A percentile compares a stretch with the other conserved stretches of the same genome.
phyloP scores from a whole-genome alignment of 2,888 invertebrate species.

The Dusona sp. region DNA sequence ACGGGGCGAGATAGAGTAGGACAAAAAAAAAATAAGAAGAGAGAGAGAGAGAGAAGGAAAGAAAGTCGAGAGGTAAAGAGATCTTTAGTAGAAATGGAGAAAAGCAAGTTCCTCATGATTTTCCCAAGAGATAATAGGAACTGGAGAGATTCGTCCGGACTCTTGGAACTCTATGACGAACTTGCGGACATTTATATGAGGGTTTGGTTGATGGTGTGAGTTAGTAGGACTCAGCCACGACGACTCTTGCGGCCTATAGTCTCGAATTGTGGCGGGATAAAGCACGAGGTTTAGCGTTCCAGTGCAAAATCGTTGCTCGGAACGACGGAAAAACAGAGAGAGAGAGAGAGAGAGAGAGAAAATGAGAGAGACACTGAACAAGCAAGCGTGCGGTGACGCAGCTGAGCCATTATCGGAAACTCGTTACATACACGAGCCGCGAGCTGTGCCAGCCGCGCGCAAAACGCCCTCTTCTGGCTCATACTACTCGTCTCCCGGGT shows the following conservation, averaged over 20 bases:
- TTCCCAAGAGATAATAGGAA: conserved; percentile 20
- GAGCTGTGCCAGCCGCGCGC: conserved; percentile 77
- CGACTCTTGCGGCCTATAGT: conserved; percentile 66
- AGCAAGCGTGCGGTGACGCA: conserved; percentile 76
- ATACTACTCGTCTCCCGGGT: conserved; percentile 58
- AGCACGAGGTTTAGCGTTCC: conserved; percentile 59
- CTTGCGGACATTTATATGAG: conserved; percentile 25
- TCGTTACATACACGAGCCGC: conserved; percentile 83
- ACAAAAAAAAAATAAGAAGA: neutral
- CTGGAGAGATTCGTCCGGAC: conserved; percentile 32
- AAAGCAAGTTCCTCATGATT: conserved; percentile 44
- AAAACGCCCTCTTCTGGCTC: conserved; percentile 60
- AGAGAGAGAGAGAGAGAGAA: conserved; percentile 30
- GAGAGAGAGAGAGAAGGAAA: neutral
- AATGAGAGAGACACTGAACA: conserved; percentile 40
- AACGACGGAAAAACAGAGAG: conserved; percentile 48
- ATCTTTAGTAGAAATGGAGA: conserved; percentile 25
- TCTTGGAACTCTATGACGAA: conserved; percentile 43
- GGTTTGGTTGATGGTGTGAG: neutral
- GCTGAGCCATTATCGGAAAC: conserved; percentile 84
- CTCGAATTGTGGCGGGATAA: conserved; percentile 45
- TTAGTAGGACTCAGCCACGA: conserved; percentile 59
- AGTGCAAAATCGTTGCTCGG: conserved; percentile 63
- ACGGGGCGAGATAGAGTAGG: neutral
- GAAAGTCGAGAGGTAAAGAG: neutral